These are phyloP conservation scores for Maylandia zebra DNA, from an alignment of 2,113 vertebrate species.

Conservation along the genomic window DNA sequence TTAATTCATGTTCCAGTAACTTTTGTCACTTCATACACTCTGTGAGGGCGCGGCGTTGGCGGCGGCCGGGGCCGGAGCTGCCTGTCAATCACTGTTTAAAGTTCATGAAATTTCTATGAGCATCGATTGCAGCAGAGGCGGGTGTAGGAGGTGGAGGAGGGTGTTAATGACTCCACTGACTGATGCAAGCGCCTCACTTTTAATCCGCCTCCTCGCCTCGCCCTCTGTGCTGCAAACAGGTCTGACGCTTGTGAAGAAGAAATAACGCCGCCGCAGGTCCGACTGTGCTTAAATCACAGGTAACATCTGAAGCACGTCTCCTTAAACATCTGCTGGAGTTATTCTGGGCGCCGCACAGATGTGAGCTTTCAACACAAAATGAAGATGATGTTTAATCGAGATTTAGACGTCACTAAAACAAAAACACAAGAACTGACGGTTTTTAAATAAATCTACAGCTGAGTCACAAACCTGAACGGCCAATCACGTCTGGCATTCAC, in stretches of 20 bases:
- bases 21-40: not conserved
- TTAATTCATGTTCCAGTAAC: not conserved
- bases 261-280: not conserved
- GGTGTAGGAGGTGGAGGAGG: not conserved
- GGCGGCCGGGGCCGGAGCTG: not conserved
- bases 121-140: slow-evolving; percentile 48
- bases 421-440: accelerated
- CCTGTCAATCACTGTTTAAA: slow-evolving; percentile 71
- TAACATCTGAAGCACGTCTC: not conserved
- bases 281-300: not conserved
- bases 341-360: not conserved
- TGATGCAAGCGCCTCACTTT: slow-evolving; percentile 47
- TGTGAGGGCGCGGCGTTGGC: not conserved
- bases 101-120: slow-evolving; percentile 76
- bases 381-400: not conserved
- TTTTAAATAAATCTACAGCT: not conserved
- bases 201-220: not conserved
- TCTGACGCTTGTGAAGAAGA: not conserved
- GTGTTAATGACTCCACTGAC: slow-evolving; percentile 33
- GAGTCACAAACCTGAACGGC: not conserved
- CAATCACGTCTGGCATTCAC: not conserved
- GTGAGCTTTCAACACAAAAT: not conserved
- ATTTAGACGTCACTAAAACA: not conserved
- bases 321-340: not conserved
- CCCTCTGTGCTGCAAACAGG: not conserved